Conservation (phyloP, 1,140 invertebrate species). For the Glossosoma conforme region DNA sequence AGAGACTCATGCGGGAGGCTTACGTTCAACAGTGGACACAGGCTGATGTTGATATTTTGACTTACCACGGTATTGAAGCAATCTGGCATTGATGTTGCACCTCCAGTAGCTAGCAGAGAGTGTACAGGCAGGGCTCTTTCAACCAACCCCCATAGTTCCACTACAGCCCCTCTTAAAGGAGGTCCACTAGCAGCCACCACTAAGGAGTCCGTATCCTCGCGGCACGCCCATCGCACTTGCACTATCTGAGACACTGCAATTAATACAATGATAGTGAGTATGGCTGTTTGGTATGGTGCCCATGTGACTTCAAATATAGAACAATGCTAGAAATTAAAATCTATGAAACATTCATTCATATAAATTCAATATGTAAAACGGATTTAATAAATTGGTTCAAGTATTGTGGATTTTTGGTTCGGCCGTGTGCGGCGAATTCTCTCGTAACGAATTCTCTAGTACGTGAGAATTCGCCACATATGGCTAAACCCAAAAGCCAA, state of each 20-base stretch:
- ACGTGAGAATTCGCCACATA: no score
- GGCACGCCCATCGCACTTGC: constrained; percentile 73
- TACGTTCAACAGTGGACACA: no score
- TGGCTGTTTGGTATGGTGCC: no score
- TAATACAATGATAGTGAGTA: neutral
- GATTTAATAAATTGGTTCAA: neutral
- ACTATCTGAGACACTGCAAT: constrained; percentile 47
- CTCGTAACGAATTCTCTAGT: no score
- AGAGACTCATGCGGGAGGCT: no score
- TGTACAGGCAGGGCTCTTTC: constrained; percentile 76
- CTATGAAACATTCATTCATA: neutral
- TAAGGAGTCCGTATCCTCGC: constrained; percentile 77
- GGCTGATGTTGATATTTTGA: no score
- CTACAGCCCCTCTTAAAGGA: constrained; percentile 54
- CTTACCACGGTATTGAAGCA: constrained; percentile 66
- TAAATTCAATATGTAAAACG: neutral
- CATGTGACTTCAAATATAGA: no score
- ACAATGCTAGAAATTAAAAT: no score
- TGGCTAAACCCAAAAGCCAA: no score
- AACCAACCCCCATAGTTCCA: constrained; percentile 83
- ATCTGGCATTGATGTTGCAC: constrained; percentile 49
- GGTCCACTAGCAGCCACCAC: constrained; percentile 63
- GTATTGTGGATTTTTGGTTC: no score
- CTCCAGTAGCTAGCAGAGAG: constrained; percentile 58
- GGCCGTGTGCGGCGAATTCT: no score